A percentile compares a stretch with the other conserved stretches of the same genome.
phyloP scores from a whole-genome alignment of 2,888 invertebrate species.

The Rhamphomyia laevipes region DNA sequence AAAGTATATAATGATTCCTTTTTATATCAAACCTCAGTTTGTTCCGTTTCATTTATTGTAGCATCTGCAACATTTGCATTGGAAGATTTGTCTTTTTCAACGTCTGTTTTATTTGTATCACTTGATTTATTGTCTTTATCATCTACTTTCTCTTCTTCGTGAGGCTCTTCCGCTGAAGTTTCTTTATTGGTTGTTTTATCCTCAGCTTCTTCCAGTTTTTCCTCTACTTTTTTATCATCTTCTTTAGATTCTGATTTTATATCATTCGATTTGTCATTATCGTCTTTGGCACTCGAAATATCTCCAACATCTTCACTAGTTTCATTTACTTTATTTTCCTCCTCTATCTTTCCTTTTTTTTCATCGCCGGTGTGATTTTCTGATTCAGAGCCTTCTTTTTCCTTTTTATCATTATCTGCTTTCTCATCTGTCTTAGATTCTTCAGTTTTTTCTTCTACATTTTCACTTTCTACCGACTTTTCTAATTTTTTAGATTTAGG shows the following conservation, averaged over 20 bases:
- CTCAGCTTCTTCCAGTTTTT: background rate
- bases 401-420: conserved; percentile 13
- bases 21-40: conserved; percentile 16
- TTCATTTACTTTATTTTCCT: background rate
- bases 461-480: conserved; percentile 16
- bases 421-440: conserved; percentile 15
- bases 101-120: background rate
- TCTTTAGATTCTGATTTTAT: conserved; percentile 3
- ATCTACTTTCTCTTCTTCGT: conserved; percentile 8
- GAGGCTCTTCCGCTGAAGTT: conserved; percentile 3
- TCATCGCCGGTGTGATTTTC: conserved; percentile 12
- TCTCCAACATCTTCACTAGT: conserved; percentile 15
- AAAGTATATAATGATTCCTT: conserved; percentile 16
- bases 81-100: background rate
- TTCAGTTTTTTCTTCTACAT: conserved; percentile 6
- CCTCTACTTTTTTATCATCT: background rate
- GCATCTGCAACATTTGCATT: conserved; percentile 6
- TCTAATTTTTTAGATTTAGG: conserved; percentile 10
- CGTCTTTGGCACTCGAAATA: conserved; percentile 6
- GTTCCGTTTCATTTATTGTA: conserved; percentile 11
- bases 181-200: conserved; percentile 9
- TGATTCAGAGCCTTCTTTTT: conserved; percentile 12
- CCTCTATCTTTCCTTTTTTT: conserved; percentile 13
- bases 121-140: conserved; percentile 6
- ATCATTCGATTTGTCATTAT: conserved; percentile 6